A percentile compares a stretch with the other conserved stretches of the same genome.
These are phyloP conservation scores for Hypothenemus hampei DNA, from an alignment of 1,140 invertebrate genomes.

Conservation along the genomic window DNA sequence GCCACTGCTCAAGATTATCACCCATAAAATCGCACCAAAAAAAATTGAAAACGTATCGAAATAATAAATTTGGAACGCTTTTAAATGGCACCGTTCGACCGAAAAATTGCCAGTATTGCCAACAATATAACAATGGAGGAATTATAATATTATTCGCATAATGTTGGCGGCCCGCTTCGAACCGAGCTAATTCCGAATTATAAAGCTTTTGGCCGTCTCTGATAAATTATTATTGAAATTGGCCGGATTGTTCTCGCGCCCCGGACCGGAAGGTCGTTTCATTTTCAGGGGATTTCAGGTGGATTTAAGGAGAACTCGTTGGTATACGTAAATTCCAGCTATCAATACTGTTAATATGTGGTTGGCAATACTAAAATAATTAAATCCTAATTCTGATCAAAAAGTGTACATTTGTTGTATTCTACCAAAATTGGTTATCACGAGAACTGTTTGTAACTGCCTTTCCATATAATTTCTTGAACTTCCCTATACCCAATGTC, in stretches of 20 bases:
- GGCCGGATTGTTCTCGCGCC: constrained; percentile 2
- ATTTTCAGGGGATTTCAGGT: constrained; percentile 1
- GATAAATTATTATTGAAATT: constrained; percentile 14
- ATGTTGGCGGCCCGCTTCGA: background rate
- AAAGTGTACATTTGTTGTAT: no score
- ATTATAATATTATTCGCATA: constrained; percentile 5
- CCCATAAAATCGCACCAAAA: no score
- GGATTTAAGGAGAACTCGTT: constrained; percentile 11
- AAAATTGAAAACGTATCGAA: no score
- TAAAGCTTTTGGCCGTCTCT: constrained; percentile 7
- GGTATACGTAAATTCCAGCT: no score
- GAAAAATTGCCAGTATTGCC: constrained; percentile 6
- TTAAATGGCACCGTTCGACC: background rate
- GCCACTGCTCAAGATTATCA: no score
- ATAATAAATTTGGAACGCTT: constrained; percentile 1
- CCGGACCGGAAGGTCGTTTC: constrained; percentile 2
- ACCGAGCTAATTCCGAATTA: constrained; percentile 6
- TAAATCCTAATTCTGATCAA: no score
- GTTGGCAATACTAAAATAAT: no score
- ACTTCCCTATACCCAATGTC: no score
- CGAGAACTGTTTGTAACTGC: no score
- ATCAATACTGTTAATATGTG: no score
- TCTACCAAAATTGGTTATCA: no score
- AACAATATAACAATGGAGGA: constrained; percentile 8
- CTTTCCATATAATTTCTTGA: no score